Conservation (phyloP, 2,797 vertebrate species). For the Scolopax bukidnonensis region DNA sequence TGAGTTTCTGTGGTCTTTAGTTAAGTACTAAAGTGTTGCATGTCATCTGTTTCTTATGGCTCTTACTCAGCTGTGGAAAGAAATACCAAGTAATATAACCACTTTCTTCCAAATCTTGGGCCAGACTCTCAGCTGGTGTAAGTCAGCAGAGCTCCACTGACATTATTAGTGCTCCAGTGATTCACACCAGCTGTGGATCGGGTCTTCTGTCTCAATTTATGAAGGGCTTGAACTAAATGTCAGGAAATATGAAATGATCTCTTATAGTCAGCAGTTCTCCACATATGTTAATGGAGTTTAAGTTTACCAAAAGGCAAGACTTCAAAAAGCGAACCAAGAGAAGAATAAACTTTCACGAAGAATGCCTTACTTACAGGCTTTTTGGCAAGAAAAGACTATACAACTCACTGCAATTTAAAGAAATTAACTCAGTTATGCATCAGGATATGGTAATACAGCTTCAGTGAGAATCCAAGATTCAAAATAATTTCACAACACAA, state of each 20-base stretch:
- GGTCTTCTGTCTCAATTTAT: constrained; percentile 44
- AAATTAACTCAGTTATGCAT: constrained; percentile 14
- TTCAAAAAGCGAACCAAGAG: constrained; percentile 55
- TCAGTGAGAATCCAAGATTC: not conserved
- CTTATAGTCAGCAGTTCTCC: constrained; percentile 61
- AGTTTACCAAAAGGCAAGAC: constrained; percentile 53
- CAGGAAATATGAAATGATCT: constrained; percentile 66
- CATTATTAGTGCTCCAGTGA: constrained; percentile 59
- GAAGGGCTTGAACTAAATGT: constrained; percentile 44
- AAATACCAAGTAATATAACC: constrained; percentile 28
- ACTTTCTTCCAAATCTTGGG: constrained; percentile 35
- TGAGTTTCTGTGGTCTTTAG: not conserved
- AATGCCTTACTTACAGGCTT: constrained; percentile 25
- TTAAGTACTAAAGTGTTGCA: not conserved
- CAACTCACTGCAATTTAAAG: constrained; percentile 9
- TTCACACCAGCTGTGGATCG: constrained; percentile 57
- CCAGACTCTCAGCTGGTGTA: constrained; percentile 57
- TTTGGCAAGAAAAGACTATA: constrained; percentile 3
- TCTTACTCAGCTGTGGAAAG: constrained; percentile 45
- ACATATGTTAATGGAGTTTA: constrained; percentile 67
- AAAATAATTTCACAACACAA: not conserved
- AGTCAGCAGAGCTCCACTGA: constrained; percentile 42
- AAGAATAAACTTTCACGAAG: constrained; percentile 49
- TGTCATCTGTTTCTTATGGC: constrained; percentile 10
- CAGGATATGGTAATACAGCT: not conserved